Evolutionary conservation across 2,888 invertebrate genomes (phyloP), one percentile per base, ranked within the genome.

Genomic region (Ecdyonurus torrentis): DNA sequence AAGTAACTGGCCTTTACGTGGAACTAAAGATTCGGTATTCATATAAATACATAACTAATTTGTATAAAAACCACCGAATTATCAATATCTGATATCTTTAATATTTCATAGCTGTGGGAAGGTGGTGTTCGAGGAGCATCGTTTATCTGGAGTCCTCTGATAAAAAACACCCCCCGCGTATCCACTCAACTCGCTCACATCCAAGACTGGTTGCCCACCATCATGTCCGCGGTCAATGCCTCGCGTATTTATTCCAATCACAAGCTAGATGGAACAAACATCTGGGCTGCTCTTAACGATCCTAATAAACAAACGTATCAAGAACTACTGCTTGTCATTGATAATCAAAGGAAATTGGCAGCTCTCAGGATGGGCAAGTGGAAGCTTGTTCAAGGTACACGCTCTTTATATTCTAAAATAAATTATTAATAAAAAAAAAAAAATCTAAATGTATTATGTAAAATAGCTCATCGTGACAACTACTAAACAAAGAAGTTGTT

Each of bases 181-280:
- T 76, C 74, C 7, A 70, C 73, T 50, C 72, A 77, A 63, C 37
- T 15, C 37, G 5, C 37, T 37, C 37, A 5, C 71, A 82, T 94
- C 25, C 81, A 81, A 1, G 95, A 96, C 74, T 94, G 94, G 94
- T 73, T 95, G 61, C 95, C 95, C 0, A 95, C 95, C 0, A 73
- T 95, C 0, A 75, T 87, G 65, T 73, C 78, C 53, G 89, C 87
- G 0, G 88, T 88, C 19, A 22, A 22, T 20, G 10, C 19, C 22
- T 22, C 55, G 10, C n/a, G n/a, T 7, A 5, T 55, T 5, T 74
- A 76, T 20, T 55, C 55, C 5, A n/a, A 55, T 20, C 20, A 5
- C 7, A 7, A 5, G 5, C n/a, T 55, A 7, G 55, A 55, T n/a
- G 55, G 55, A 22, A 55, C 5, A 20, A 55, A 55, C n/a, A 7